These are phyloP conservation scores for Verasper variegatus DNA, from an alignment of 2,113 vertebrate species.

Conservation along the genomic window DNA sequence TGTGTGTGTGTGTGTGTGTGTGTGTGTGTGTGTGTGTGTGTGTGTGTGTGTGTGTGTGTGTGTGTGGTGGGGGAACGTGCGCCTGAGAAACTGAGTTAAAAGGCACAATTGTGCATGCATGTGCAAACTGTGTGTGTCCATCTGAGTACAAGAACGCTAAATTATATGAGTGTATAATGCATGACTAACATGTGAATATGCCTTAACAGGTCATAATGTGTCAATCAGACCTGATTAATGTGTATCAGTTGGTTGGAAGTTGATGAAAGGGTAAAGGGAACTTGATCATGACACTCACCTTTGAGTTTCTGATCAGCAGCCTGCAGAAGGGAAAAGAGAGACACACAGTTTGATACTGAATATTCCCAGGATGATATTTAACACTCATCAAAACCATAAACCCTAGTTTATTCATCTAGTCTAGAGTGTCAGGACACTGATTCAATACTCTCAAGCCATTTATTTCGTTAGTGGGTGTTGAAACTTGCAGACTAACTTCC, in stretches of 20 bases:
- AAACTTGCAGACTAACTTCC: background rate
- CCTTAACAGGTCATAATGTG: constrained; percentile 35
- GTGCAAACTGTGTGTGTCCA: constrained; percentile 50
- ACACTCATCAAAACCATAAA: background rate
- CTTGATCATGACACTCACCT: constrained; percentile 85
- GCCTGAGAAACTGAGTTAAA: constrained; percentile 29
- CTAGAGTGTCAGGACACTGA: background rate
- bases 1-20: constrained; percentile 3
- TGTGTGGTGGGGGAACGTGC: background rate
- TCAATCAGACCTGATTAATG: constrained; percentile 57
- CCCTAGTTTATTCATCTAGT: background rate
- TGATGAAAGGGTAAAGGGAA: constrained; percentile 15
- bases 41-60: constrained; percentile 14
- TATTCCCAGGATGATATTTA: background rate
- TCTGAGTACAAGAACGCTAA: constrained; percentile 46
- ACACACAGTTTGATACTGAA: constrained; percentile 9
- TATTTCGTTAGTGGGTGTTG: background rate
- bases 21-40: constrained; percentile 5
- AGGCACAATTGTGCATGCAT: constrained; percentile 47
- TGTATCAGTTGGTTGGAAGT: constrained; percentile 20
- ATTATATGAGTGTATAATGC: constrained; percentile 34
- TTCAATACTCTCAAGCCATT: background rate
- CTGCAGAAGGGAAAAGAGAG: constrained; percentile 76
- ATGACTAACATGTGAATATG: constrained; percentile 24
- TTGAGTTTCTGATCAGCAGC: constrained; percentile 98